Evolutionary conservation across 1,140 invertebrate species (phyloP).

Genomic region (Drosophila repletoides): DNA sequence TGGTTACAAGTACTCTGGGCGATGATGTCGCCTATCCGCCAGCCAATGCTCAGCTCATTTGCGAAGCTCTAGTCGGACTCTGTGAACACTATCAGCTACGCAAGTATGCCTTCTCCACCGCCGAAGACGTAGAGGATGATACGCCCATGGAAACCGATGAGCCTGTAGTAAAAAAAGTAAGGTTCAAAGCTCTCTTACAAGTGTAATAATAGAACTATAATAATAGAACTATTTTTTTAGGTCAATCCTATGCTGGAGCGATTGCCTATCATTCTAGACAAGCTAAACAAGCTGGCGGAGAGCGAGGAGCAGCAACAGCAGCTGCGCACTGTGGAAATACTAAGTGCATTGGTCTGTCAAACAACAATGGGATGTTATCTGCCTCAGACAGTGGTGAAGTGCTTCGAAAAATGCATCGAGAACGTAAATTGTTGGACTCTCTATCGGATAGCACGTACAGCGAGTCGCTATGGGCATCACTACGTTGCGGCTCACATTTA

Average conservation of each 20-base stretch:
- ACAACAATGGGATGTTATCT: conserved; percentile 86
- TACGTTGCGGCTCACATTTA: conserved; percentile 88
- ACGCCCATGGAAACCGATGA: conserved; percentile 67
- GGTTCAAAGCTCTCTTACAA: neutral
- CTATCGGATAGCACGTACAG: conserved; percentile 93
- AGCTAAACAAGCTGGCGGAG: conserved; percentile 68
- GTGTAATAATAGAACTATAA: neutral
- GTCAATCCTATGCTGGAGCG: conserved; percentile 69
- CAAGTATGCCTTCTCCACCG: conserved; percentile 55
- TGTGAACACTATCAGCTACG: conserved; percentile 77
- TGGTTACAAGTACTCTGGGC: conserved; percentile 71
- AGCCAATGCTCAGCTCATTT: conserved; percentile 66
- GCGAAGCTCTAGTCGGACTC: conserved; percentile 73
- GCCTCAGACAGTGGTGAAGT: conserved; percentile 84
- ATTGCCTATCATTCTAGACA: conserved; percentile 70
- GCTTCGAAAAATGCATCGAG: conserved; percentile 84
- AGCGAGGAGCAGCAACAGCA: conserved; percentile 42
- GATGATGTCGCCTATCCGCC: conserved; percentile 67
- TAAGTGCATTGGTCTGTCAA: conserved; percentile 87
- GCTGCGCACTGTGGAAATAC: conserved; percentile 71
- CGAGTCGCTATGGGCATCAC: conserved; percentile 91
- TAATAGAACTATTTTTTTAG: conserved; percentile 2
- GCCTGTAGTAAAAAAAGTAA: conserved; percentile 32
- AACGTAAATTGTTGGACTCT: conserved; percentile 90
- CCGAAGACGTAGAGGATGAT: conserved; percentile 11